phyloP scores from a whole-genome alignment of 92 coral and sea anemone species.

The Muricea muricata region DNA sequence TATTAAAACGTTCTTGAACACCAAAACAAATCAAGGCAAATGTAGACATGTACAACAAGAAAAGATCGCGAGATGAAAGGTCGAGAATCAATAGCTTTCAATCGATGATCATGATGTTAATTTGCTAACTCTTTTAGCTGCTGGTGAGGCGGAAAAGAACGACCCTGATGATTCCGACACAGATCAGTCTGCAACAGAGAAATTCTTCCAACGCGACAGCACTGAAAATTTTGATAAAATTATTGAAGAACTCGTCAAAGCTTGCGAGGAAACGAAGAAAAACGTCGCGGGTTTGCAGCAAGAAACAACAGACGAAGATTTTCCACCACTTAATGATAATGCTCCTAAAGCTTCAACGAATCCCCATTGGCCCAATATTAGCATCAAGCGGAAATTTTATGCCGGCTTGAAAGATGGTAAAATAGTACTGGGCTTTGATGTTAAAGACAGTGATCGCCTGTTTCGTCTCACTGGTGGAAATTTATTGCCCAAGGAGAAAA shows the following conservation, averaged over 20 bases:
- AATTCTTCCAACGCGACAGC: not conserved
- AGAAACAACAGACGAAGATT: not conserved
- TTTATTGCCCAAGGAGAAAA: not conserved
- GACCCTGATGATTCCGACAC: not conserved
- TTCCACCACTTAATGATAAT: not conserved
- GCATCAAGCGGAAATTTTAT: not conserved
- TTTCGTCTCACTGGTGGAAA: conserved; percentile 33
- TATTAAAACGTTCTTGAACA: too few relatives aligned
- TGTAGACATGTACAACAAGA: conserved; percentile 36
- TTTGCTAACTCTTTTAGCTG: not conserved
- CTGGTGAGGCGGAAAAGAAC: not conserved
- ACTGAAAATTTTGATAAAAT: not conserved
- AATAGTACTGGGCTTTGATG: conserved; percentile 36
- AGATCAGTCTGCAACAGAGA: not conserved
- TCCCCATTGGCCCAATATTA: too few relatives aligned
- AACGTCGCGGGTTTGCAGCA: not conserved
- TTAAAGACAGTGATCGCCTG: conserved; percentile 22
- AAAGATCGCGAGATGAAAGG: not conserved
- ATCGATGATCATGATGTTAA: not conserved
- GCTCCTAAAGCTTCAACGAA: too few relatives aligned
- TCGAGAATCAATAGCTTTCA: not conserved
- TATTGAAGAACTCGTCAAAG: conserved; percentile 16
- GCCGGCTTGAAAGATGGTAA: conserved; percentile 28
- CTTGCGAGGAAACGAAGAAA: conserved; percentile 45
- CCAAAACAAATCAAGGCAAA: not conserved